Evolutionary conservation across 1,140 invertebrate species (phyloP), one percentile per base, ranked within the genome.

Genomic region (Thaumetopoea pityocampa): DNA sequence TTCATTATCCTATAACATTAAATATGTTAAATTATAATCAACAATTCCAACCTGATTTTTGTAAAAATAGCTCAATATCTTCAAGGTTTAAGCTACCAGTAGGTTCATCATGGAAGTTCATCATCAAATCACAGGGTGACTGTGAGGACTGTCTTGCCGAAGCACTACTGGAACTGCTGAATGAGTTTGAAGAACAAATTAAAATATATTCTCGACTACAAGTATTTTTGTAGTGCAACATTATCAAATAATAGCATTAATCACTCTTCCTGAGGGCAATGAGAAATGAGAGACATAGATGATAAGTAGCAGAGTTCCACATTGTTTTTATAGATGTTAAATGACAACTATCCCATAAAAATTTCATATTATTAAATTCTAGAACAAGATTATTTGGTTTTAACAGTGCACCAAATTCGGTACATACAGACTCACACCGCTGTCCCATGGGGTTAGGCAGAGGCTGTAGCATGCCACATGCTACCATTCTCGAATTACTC

Each of bases 31-130:
- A 19, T 12, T 43, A 38, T 38, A 38, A 34, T 6, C 24, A 22
- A n/a, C 4, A 44, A n/a, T n/a, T n/a, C 17, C 14, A 54, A 71
- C 73, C 66, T 65, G 71, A 27, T 61, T 74, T 83, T 43, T 83
- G 76, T 32, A 83, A 41, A 30, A 83, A 83, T 40, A 69, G 44
- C 49, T 83, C 79, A 23, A 83, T 68, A 65, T 83, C 79, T 55
- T 80, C 79, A 10, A 67, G 51, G 12, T 72, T 80, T 10, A 83
- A 38, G 33, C 67, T 57, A 60, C 51, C 65, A 38, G 67, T 47
- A 16, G 66, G 61, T 46, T 82, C 69, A 46, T 68, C 66, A 33
- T 69, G 47, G 49, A 67, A 60, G 33, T 40, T 54, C 5, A 49
- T 35, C 33, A 59, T 35, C 72, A 71, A 79, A 18, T 82, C 71